Evolutionary conservation across 2,113 vertebrate species (phyloP), one percentile per base, ranked within the genome.

Genomic region (Alectura lathami): DNA sequence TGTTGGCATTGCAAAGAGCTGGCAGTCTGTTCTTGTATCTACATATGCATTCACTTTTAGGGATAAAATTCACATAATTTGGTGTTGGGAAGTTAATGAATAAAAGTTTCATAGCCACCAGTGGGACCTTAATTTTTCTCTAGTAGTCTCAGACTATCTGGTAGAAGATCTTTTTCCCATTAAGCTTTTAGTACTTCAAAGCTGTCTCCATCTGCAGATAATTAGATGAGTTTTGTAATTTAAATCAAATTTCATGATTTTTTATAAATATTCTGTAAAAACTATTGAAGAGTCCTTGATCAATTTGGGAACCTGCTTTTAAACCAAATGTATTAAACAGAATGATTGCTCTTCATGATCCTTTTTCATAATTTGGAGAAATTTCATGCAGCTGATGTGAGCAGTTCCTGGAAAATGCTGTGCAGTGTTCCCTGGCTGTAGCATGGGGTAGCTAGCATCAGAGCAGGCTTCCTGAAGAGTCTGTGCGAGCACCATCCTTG

Each of bases 171-270:
- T 87, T 54, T 92, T 73, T 75, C 63, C 38, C 23, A 53, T 95
- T 88, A 83, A 80, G 20, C 13, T 79, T 13, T 64, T 79, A 77
- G 22, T 84, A 10, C 24, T 74, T 96, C 50, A 94, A 70, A 67
- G 53, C 36, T 82, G 60, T 88, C 70, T 95, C 73, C 42, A 73
- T 45, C 63, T 96, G 77, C 42, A 78, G 70, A 64, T 76, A 89
- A 80, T 86, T 89, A 93, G 18, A 59, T 64, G 57, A 59, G 32
- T 86, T 69, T 85, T 85, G 47, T 42, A 73, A 50, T 69, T 92
- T 40, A 17, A 92, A 26, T 86, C 57, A 75, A 75, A 89, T 51
- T 89, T 63, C 2, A 18, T 82, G 40, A 40, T 17, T 91, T 89
- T 78, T 70, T 53, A 36, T 79, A 76, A 86, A 53, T 34, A 11